Conservation (phyloP, 2,888 invertebrate genomes). For the Danaus chrysippus region DNA sequence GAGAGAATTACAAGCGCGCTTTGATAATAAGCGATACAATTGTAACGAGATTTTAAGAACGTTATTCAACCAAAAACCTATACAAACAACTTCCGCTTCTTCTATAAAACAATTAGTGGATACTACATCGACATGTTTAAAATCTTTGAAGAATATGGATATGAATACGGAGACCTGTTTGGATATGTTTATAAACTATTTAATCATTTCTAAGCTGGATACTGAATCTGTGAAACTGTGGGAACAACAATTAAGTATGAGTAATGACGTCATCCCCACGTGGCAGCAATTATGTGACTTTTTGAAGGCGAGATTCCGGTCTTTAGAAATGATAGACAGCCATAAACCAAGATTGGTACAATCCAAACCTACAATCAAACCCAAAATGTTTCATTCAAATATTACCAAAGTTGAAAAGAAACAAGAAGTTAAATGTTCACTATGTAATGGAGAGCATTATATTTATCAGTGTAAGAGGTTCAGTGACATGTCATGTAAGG, state of each 20-base stretch:
- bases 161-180: constrained; percentile 20
- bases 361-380: constrained; percentile 6
- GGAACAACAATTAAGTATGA: constrained; percentile 22
- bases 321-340: constrained; percentile 24
- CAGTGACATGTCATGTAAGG: too few relatives aligned
- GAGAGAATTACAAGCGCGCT: constrained; percentile 28
- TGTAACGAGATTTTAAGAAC: constrained; percentile 30
- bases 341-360: not conserved
- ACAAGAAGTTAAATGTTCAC: too few relatives aligned
- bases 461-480: too few relatives aligned
- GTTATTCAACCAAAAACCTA: constrained; percentile 31
- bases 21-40: constrained; percentile 29
- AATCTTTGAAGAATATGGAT: constrained; percentile 25
- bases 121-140: constrained; percentile 7
- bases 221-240: constrained; percentile 30
- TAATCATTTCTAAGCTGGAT: constrained; percentile 30
- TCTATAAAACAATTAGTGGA: constrained; percentile 25
- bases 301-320: constrained; percentile 28
- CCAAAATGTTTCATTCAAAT: not conserved
- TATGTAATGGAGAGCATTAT: too few relatives aligned
- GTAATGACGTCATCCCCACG: constrained; percentile 12
- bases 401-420: too few relatives aligned
- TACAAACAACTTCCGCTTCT: constrained; percentile 23
- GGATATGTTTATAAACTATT: constrained; percentile 30
- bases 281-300: constrained; percentile 17